Conservation (phyloP, 2,113 vertebrate species). For the Sinocyclocheilus anophthalmus region DNA sequence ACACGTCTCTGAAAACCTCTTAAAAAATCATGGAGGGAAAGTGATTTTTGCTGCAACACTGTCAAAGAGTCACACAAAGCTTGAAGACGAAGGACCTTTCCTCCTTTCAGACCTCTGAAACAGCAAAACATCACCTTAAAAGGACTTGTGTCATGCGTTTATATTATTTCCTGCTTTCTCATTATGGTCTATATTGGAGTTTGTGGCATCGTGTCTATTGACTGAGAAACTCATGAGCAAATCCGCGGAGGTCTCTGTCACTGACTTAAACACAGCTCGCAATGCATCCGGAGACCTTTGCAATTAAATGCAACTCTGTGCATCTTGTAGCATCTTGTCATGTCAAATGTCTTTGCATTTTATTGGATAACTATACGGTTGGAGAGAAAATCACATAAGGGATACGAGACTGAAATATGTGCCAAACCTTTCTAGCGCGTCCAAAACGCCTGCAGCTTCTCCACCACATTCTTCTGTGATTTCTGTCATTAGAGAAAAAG, state of each 20-base stretch:
- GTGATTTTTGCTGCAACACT: not conserved
- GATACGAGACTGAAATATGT: not conserved
- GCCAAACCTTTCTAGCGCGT: not conserved
- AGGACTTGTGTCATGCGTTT: not conserved
- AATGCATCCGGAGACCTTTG: slow-evolving; percentile 11
- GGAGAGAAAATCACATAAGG: not conserved
- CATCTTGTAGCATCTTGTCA: slow-evolving; percentile 14
- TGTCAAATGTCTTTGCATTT: not conserved
- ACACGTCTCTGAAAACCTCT: not conserved
- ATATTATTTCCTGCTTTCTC: not conserved
- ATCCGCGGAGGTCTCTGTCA: not conserved
- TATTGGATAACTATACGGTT: not conserved
- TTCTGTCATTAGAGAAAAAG: not conserved
- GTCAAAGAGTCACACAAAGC: not conserved
- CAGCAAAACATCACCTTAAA: not conserved
- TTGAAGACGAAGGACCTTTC: not conserved
- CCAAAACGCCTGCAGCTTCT: slow-evolving; percentile 28
- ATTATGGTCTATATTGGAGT: not conserved
- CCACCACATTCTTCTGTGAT: not conserved
- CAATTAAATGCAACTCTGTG: not conserved
- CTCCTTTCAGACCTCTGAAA: not conserved
- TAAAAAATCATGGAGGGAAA: not conserved
- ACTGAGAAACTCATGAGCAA: not conserved
- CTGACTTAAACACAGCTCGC: not conserved
- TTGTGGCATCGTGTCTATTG: not conserved